Percentiles rank a stretch among this genome's conserved stretches.
phyloP scores from a whole-genome alignment of 2,797 vertebrate genomes.

The Anabacerthia variegaticeps region DNA sequence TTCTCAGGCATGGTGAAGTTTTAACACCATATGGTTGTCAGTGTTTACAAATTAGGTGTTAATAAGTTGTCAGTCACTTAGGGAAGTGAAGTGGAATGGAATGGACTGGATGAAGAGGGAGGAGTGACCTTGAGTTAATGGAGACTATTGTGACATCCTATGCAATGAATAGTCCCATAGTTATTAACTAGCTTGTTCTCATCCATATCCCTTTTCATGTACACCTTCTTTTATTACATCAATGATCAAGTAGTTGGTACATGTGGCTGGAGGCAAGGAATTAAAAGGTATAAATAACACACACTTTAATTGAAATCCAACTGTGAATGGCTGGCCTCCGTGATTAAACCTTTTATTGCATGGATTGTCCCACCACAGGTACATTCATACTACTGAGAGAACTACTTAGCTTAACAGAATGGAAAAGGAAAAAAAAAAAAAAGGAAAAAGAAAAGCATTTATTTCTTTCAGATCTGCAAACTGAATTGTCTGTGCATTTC shows the following conservation, averaged over 20 bases:
- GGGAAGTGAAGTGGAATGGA: background rate
- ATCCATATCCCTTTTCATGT: background rate
- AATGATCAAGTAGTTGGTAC: background rate
- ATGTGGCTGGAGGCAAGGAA: slow-evolving; percentile 1
- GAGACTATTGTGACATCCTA: background rate
- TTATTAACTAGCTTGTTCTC: slow-evolving; percentile 3
- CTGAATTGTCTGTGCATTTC: background rate
- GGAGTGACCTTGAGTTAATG: slow-evolving; percentile 6
- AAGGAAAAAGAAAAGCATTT: background rate
- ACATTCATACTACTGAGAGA: background rate
- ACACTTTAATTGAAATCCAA: slow-evolving; percentile 38
- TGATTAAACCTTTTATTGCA: slow-evolving; percentile 27
- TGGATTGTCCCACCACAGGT: background rate
- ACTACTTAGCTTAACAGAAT: background rate
- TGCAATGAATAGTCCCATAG: background rate
- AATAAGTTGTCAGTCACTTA: background rate
- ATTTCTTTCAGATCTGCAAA: background rate
- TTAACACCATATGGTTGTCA: background rate
- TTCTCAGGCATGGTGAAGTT: background rate
- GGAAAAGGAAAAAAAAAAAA: background rate
- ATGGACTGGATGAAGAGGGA: background rate
- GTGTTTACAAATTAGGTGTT: background rate
- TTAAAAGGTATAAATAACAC: slow-evolving; percentile 51
- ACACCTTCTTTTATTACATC: background rate
- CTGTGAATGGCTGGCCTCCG: background rate